Conservation (phyloP, 1,140 invertebrate genomes). For the Uloborus diversus region DNA sequence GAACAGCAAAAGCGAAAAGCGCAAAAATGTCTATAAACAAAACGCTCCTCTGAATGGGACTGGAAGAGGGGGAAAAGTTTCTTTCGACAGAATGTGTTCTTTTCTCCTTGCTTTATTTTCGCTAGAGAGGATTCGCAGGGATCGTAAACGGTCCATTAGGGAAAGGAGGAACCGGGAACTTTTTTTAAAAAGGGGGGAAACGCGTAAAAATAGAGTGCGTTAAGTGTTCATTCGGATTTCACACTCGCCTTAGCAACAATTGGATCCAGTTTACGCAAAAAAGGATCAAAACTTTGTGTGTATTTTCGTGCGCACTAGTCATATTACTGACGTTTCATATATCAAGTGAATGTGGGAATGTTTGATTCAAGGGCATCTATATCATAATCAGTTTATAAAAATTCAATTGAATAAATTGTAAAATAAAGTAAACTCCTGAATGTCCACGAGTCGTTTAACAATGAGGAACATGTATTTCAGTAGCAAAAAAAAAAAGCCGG, state of each 20-base stretch:
- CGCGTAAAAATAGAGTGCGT: slow-evolving; percentile 24
- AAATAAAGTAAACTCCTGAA: too few species aligned
- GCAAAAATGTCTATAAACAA: neutral
- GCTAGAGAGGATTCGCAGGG: slow-evolving; percentile 21
- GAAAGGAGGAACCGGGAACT: slow-evolving; percentile 5
- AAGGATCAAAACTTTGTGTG: too few species aligned
- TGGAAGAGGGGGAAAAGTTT: neutral
- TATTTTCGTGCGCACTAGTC: too few species aligned
- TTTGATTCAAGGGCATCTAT: too few species aligned
- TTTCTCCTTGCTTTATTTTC: slow-evolving; percentile 22
- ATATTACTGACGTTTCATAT: too few species aligned
- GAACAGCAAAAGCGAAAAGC: neutral
- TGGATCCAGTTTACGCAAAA: too few species aligned
- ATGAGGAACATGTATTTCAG: too few species aligned
- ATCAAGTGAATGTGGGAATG: too few species aligned
- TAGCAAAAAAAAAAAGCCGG: too few species aligned
- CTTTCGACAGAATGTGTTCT: slow-evolving; percentile 8
- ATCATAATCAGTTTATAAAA: too few species aligned
- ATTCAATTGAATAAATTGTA: too few species aligned
- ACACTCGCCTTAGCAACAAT: neutral
- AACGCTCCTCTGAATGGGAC: neutral
- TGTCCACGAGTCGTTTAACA: too few species aligned
- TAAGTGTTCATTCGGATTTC: slow-evolving; percentile 21
- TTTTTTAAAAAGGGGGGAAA: slow-evolving; percentile 7
- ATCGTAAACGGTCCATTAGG: slow-evolving; percentile 46